These are phyloP conservation scores for Heliconius ismenius DNA, from an alignment of 2,888 invertebrate genomes.

Conservation along the genomic window DNA sequence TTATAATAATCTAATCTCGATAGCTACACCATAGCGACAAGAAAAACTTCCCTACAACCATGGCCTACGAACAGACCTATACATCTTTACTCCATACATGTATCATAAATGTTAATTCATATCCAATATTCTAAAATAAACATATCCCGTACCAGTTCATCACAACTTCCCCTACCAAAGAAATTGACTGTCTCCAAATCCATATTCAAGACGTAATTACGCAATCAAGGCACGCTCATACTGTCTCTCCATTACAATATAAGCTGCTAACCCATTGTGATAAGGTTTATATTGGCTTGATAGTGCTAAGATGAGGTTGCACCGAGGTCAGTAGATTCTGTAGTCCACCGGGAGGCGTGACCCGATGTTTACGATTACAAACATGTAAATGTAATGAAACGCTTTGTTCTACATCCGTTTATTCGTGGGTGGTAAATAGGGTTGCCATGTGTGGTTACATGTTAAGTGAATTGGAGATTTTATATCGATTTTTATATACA, in stretches of 20 bases:
- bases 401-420: conserved; percentile 36
- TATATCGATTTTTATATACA: background rate
- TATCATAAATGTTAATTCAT: background rate
- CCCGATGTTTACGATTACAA: conserved; percentile 54
- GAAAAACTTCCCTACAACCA: too few species aligned
- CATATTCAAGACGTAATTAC: conserved; percentile 46
- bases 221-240: conserved; percentile 43
- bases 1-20: background rate
- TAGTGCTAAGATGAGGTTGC: conserved; percentile 38
- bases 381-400: conserved; percentile 44
- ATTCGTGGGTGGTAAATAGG: conserved; percentile 30
- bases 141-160: conserved; percentile 36
- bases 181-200: conserved; percentile 39
- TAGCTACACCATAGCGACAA: background rate
- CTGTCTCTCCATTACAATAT: conserved; percentile 21
- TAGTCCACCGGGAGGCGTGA: conserved; percentile 51
- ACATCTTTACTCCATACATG: background rate
- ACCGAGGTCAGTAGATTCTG: conserved; percentile 33
- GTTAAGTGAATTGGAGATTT: background rate
- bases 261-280: conserved; percentile 35
- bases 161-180: conserved; percentile 22
- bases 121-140: conserved; percentile 18
- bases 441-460: conserved; percentile 28
- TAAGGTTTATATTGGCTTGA: conserved; percentile 37
- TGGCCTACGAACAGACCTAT: too few species aligned